A percentile compares a stretch with the other conserved stretches of the same genome.
phyloP scores from a whole-genome alignment of 2,113 vertebrate species.

The Marcusenius ussheri region DNA sequence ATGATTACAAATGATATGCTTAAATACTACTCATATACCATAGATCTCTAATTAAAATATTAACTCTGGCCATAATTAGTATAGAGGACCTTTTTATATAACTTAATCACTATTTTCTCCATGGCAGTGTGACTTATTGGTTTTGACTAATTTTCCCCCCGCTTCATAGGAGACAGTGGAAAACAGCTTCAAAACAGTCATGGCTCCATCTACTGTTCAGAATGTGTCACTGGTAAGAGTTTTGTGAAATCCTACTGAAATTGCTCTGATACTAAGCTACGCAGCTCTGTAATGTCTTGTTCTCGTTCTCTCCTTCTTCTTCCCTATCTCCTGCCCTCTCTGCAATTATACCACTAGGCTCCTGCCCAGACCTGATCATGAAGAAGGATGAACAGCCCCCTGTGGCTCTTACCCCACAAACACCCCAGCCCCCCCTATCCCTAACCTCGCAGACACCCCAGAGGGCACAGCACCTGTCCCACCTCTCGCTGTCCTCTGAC shows the following conservation, averaged over 20 bases:
- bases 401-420: constrained; percentile 47
- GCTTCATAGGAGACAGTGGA: background rate
- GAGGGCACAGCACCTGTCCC: constrained; percentile 51
- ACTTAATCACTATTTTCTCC: background rate
- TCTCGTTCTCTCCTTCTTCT: background rate
- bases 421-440: constrained; percentile 24
- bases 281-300: background rate
- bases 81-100: background rate
- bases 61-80: background rate
- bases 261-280: background rate
- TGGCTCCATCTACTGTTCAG: constrained; percentile 41
- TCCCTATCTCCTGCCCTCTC: background rate
- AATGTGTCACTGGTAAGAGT: constrained; percentile 47
- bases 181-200: background rate
- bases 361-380: constrained; percentile 63
- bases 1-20: background rate
- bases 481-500: constrained; percentile 56
- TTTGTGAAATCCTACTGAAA: background rate
- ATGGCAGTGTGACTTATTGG: background rate
- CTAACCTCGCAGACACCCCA: constrained; percentile 32
- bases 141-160: background rate
- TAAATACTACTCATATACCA: background rate
- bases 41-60: background rate
- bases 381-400: constrained; percentile 51
- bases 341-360: constrained; percentile 43